Evolutionary conservation across 2,888 invertebrate genomes (phyloP), one percentile per base, ranked within the genome.

Genomic region (Dione vanillae): DNA sequence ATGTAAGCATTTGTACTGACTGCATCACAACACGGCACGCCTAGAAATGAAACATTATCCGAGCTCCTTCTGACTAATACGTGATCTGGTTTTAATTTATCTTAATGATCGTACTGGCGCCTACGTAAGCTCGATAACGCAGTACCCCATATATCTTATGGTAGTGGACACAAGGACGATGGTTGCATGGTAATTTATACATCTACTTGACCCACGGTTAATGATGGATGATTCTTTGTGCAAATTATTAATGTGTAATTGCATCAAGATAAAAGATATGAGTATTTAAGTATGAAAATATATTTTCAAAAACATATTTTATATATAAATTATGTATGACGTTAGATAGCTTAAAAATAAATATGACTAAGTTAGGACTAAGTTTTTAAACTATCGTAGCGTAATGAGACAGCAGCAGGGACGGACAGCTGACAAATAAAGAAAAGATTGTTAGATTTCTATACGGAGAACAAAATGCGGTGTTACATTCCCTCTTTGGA

Each of bases 41-140:
- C 40, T 69, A 64, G 62, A 56, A 64, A 69, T 70, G 65, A 66
- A 45, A 49, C 58, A 64, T 54, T 59, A 47, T 69, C 47, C 40
- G 41, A 41, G 41, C 49, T 41, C 66, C 51, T 54, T 45, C 45
- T 70, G 43, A 59, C 65, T 72, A 72, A 72, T 76, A 76, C 75
- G 77, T 78, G 85, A 83, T 85, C 83, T 85, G 86, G 75, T 84
- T 84, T 80, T 83, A 84, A 86, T 87, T 84, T 83, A 82, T 84
- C 82, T 81, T 81, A 84, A 85, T 81, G 79, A 82, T 78, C 76
- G 74, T 67, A 62, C 62, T 74, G 83, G 84, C 84, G 84, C 82
- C 81, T 78, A 70, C 66, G 61, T 70, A 65, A 68, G 52, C 51
- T 40, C 19, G 16, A 54, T 62, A 54, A 27, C 59, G 41, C 62